Conservation (phyloP, 2,113 vertebrate species). For the Myocastor coypus region DNA sequence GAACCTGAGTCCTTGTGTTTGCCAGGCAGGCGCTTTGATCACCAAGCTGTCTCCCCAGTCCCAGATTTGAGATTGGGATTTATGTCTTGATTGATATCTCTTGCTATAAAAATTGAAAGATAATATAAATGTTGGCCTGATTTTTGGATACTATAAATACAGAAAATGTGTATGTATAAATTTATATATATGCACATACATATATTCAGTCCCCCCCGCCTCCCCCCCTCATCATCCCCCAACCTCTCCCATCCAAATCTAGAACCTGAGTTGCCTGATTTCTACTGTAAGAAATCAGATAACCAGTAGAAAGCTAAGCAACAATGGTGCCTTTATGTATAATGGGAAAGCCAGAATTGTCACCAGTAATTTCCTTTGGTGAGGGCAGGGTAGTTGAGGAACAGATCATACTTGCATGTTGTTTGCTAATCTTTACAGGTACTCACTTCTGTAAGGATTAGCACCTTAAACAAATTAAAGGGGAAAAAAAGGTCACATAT, state of each 20-base stretch:
- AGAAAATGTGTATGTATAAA: not conserved
- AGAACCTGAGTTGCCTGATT: not conserved
- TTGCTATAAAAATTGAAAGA: conserved; percentile 50
- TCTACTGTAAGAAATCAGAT: conserved; percentile 31
- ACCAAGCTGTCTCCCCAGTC: too few species aligned
- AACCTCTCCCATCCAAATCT: not conserved
- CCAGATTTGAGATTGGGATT: not conserved
- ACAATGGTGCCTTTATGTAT: conserved; percentile 13
- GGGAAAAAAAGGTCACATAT: not conserved
- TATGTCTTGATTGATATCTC: conserved; percentile 17
- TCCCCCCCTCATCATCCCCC: not conserved
- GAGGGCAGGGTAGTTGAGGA: not conserved
- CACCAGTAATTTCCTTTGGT: conserved; percentile 3
- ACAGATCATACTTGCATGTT: not conserved
- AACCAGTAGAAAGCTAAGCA: not conserved
- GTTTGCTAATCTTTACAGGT: not conserved
- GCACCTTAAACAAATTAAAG: not conserved
- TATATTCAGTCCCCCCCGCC: not conserved
- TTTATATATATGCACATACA: too few species aligned
- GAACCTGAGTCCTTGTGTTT: too few species aligned
- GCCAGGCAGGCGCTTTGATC: too few species aligned
- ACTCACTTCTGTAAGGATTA: not conserved
- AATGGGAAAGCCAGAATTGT: conserved; percentile 9
- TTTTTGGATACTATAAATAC: conserved; percentile 35
- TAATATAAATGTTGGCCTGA: not conserved